phyloP scores from a whole-genome alignment of 1,140 invertebrate species.

The Drosophila bipectinata region DNA sequence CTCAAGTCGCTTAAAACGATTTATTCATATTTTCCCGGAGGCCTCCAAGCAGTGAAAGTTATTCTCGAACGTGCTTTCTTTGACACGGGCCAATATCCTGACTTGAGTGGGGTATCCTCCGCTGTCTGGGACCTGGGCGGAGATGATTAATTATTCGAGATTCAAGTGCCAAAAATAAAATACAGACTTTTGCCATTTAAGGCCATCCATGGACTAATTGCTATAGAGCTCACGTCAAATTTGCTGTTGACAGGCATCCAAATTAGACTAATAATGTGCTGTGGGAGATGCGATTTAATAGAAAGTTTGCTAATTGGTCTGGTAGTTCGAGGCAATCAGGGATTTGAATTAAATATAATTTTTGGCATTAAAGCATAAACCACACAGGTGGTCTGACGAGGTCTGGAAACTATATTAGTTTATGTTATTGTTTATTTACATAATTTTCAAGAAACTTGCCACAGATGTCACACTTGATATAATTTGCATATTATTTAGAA shows the following conservation, averaged over 20 bases:
- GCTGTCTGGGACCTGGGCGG: neutral
- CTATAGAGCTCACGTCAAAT: neutral
- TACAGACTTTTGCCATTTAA: slow-evolving; percentile 11
- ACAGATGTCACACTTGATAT: no score
- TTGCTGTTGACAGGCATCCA: neutral
- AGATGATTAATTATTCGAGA: slow-evolving; percentile 37
- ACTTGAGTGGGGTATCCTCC: slow-evolving; percentile 14
- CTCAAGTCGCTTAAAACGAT: slow-evolving; percentile 16
- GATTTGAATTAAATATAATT: neutral
- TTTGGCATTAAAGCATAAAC: no score
- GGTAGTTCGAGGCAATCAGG: neutral
- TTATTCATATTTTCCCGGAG: slow-evolving; percentile 30
- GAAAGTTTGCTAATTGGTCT: neutral
- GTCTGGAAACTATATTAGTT: no score
- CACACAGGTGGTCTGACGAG: no score
- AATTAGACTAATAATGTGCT: neutral
- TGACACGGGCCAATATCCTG: slow-evolving; percentile 15
- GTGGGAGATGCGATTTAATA: neutral
- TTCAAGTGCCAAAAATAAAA: slow-evolving; percentile 38
- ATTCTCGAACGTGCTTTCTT: neutral
- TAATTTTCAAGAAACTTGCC: no score
- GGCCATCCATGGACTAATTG: slow-evolving; percentile 14
- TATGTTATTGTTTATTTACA: no score
- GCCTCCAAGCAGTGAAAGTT: slow-evolving; percentile 11
- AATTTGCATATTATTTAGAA: no score